Base-by-base conservation (phyloP, 2,113 vertebrate species). In the Emydocephalus ijimae region DNA sequence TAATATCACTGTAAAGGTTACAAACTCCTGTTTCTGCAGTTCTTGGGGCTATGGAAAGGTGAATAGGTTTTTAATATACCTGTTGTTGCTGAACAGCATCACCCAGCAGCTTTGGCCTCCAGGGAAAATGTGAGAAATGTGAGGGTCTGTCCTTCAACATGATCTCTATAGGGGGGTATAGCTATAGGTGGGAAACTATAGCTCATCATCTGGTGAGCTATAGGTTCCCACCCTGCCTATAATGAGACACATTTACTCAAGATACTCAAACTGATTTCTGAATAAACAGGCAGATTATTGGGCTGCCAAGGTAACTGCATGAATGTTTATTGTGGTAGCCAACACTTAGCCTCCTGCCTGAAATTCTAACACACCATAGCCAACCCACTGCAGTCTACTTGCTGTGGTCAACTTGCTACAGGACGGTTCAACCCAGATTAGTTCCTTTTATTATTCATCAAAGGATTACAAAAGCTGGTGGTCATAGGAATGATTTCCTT, bases 1-100 rank as follows among this genome's bases (percentile, higher is more conserved):
- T 97, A 97, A 96, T 97, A 97, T 97, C 94, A 95, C 93, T 95
- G 93, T 97, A 97, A 96, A 96, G 96, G 96, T 96, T 97, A 96
- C 97, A 97, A 95, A 96, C 96, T 93, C 96, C 96, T 92, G 0
- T 0, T 92, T 94, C 95, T 92, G 96, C 92, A 96, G 95, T 93
- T 95, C 34, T 48, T 9, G 87, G 10, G 57, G 48, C 48, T 92
- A 85, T 14, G 93, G 90, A 34, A 85, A 34, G 92, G 96, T 88
- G 92, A 94, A 91, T 94, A 91, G 94, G 95, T 93, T 20, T 81
- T 34, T 81, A 39, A 18, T 81, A 81, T 39, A 81, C 69, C 18
- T 39, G 34, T 39, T 81, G 69, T 81, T 9, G 69, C 69, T 74
- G n/a, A 74, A 74, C 69, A 18, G n/a, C 34, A 81, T 81, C 69